A percentile compares a stretch with the other conserved stretches of the same genome.
Conservation (phyloP, 2,888 invertebrate genomes). For the Campoplex nolae region DNA sequence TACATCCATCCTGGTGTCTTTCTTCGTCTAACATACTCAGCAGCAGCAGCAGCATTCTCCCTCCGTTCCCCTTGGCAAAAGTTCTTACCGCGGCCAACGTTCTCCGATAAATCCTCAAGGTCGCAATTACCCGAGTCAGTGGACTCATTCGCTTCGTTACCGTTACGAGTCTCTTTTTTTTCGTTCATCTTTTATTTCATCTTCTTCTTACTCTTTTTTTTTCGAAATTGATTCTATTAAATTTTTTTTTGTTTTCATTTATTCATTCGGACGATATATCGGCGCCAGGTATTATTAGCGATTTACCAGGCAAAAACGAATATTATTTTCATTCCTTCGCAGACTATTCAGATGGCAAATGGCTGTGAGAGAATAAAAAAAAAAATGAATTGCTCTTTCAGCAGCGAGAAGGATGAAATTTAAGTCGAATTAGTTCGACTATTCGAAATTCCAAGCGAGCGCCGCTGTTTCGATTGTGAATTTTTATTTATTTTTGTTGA, state of each 20-base stretch:
- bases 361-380: neutral
- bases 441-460: neutral
- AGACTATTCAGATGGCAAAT: neutral
- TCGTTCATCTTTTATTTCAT: neutral
- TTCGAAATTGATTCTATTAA: neutral
- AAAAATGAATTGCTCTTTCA: neutral
- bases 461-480: neutral
- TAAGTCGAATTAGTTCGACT: neutral
- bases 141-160: slow-evolving; percentile 54
- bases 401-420: neutral
- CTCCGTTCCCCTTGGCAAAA: slow-evolving; percentile 48
- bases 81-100: slow-evolving; percentile 54
- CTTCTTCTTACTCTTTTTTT: neutral
- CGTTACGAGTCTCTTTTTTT: slow-evolving; percentile 42
- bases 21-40: slow-evolving; percentile 31
- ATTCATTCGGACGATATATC: slow-evolving; percentile 15
- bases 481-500: neutral
- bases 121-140: slow-evolving; percentile 64
- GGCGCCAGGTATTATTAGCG: neutral
- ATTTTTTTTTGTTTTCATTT: neutral
- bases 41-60: neutral
- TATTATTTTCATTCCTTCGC: neutral
- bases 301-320: neutral
- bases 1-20: neutral
- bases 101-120: slow-evolving; percentile 66